phyloP scores from a whole-genome alignment of 64 coral and sea anemone species.

The Cladopsammia gracilis region DNA sequence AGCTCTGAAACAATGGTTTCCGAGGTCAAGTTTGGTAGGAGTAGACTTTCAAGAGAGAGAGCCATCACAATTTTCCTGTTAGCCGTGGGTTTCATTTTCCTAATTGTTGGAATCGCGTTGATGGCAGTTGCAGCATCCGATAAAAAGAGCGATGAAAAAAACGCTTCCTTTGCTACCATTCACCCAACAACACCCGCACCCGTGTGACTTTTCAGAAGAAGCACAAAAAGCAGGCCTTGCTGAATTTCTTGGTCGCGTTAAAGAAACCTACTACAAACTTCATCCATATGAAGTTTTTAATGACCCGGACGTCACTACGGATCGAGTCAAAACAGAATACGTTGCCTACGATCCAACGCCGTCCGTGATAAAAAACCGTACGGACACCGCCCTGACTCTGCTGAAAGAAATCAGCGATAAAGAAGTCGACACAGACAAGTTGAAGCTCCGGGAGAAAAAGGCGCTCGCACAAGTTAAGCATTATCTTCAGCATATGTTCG shows the following conservation, averaged over 20 bases:
- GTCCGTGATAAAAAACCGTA: conserved; percentile 48
- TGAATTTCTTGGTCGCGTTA: conserved; percentile 72
- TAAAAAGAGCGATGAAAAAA: background rate
- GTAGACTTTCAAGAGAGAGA: conserved; percentile 3
- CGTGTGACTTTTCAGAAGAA: conserved; percentile 74
- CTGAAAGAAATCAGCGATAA: conserved; percentile 55
- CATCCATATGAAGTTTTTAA: conserved; percentile 62
- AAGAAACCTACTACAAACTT: conserved; percentile 58
- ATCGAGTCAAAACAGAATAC: conserved; percentile 32
- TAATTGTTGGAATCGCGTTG: conserved; percentile 71
- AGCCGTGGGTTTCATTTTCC: background rate
- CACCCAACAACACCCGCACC: background rate
- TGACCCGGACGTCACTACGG: conserved; percentile 59
- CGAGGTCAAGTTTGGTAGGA: background rate
- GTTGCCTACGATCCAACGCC: conserved; percentile 76
- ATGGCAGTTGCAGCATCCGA: conserved; percentile 48
- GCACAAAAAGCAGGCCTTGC: conserved; percentile 65
- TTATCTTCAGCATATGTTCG: conserved; percentile 88
- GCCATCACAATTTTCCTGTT: conserved; percentile 39
- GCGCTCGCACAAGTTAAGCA: conserved; percentile 82
- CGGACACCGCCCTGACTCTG: conserved; percentile 70
- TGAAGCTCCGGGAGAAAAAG: conserved; percentile 87
- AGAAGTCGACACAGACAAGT: conserved; percentile 21
- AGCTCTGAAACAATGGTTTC: background rate
- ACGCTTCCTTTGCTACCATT: background rate